Conservation (phyloP, 2,113 vertebrate genomes). For the Ctenomys sociabilis region DNA sequence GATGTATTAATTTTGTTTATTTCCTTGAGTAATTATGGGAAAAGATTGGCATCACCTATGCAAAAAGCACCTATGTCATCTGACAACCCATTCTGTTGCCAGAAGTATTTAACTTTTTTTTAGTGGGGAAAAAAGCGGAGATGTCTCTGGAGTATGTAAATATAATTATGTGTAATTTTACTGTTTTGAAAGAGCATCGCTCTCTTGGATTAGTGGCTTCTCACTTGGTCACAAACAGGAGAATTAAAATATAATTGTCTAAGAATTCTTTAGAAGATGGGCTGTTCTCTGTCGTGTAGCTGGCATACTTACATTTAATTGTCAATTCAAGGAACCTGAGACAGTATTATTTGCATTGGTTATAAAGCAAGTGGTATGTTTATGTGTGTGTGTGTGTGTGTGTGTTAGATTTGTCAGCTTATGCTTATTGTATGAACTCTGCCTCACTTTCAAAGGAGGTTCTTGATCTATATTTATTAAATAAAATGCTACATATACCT, state of each 20-base stretch:
- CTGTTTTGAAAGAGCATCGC: neutral
- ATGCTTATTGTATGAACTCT: neutral
- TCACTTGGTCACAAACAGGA: neutral
- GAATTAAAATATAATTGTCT: neutral
- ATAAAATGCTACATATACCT: neutral
- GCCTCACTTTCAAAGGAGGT: neutral
- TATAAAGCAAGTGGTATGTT: neutral
- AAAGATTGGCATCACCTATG: neutral
- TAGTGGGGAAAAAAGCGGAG: neutral
- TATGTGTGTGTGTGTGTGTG: neutral
- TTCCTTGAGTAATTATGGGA: neutral
- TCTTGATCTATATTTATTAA: neutral
- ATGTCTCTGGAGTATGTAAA: neutral
- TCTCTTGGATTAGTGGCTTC: neutral
- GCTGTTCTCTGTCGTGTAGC: neutral
- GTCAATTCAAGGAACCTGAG: neutral
- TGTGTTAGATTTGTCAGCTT: neutral
- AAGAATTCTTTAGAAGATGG: neutral
- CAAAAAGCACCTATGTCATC: neutral
- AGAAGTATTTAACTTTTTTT: neutral
- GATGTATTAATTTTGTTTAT: neutral
- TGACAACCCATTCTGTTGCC: neutral
- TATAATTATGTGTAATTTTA: conserved; percentile 19
- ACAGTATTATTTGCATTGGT: neutral
- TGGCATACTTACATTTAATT: neutral